Evolutionary conservation across 53 echinoderm and acorn worm species (phyloP).

Genomic region (Crossaster papposus): DNA sequence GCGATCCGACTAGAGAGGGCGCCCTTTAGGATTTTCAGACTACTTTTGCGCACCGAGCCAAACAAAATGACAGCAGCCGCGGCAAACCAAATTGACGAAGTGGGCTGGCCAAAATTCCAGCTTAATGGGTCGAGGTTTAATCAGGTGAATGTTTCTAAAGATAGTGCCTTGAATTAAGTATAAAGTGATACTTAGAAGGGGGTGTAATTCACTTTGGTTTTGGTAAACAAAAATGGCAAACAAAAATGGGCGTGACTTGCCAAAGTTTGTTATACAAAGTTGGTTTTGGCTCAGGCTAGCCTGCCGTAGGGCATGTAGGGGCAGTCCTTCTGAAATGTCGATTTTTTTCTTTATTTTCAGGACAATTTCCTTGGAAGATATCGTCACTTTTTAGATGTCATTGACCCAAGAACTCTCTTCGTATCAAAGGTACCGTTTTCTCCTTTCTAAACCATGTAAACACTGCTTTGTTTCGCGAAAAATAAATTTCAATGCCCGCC

Average conservation of each 20-base stretch:
- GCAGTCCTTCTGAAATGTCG: too few relatives aligned
- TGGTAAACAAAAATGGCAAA: background rate
- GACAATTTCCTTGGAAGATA: constrained; percentile 78
- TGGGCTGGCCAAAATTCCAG: constrained; percentile 71
- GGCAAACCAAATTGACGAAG: background rate
- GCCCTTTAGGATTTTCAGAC: background rate
- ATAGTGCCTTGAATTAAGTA: background rate
- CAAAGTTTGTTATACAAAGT: too few relatives aligned
- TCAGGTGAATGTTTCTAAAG: constrained; percentile 62
- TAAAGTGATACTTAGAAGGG: background rate
- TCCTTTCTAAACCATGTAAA: background rate
- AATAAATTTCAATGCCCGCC: background rate
- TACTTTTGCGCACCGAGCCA: background rate
- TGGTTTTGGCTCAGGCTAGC: too few relatives aligned
- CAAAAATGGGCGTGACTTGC: too few relatives aligned
- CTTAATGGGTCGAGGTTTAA: constrained; percentile 72
- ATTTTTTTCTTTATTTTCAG: constrained; percentile 54
- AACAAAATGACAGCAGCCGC: background rate
- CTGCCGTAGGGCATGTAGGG: too few relatives aligned
- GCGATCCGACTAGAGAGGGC: constrained; percentile 25
- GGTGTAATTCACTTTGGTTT: background rate
- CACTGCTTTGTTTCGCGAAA: background rate
- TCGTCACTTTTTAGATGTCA: constrained; percentile 85
- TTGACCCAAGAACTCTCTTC: constrained; percentile 87
- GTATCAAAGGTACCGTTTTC: constrained; percentile 67